phyloP scores from a whole-genome alignment of 2,797 vertebrate species.

The Lagocephalus sceleratus region DNA sequence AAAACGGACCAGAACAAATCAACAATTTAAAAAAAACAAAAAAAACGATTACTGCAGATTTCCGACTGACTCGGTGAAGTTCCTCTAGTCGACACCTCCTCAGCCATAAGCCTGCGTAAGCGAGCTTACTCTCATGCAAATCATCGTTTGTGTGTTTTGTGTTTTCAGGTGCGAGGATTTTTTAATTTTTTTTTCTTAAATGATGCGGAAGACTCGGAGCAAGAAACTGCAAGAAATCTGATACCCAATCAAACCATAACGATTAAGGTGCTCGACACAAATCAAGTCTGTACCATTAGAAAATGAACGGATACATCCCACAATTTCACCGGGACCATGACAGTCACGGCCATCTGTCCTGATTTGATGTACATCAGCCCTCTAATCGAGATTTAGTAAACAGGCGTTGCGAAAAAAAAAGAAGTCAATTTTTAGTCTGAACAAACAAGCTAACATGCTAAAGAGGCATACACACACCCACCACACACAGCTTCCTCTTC shows the following conservation, averaged over 20 bases:
- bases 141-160: conserved; percentile 39
- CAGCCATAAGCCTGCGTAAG: conserved; percentile 59
- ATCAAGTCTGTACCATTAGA: conserved; percentile 55
- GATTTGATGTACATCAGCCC: conserved; percentile 30
- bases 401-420: conserved; percentile 33
- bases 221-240: conserved; percentile 54
- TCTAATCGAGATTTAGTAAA: conserved; percentile 29
- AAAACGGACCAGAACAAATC: conserved; percentile 49
- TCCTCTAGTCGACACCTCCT: conserved; percentile 53
- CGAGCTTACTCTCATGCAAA: conserved; percentile 67
- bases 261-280: conserved; percentile 70
- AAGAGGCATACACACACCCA: conserved; percentile 30
- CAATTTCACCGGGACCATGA: conserved; percentile 21
- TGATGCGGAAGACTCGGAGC: conserved; percentile 61
- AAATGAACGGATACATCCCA: conserved; percentile 53
- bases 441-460: conserved; percentile 50
- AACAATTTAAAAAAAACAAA: conserved; percentile 52
- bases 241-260: conserved; percentile 52
- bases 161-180: conserved; percentile 50
- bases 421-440: conserved; percentile 32
- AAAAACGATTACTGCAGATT: conserved; percentile 55
- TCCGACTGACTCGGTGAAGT: conserved; percentile 55
- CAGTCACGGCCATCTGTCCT: conserved; percentile 20
- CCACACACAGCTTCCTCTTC: conserved; percentile 30
- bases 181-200: conserved; percentile 24